Percentiles rank a stretch among this genome's conserved stretches.
phyloP scores from a whole-genome alignment of 1,140 invertebrate species.

The Drosophila navojoa region DNA sequence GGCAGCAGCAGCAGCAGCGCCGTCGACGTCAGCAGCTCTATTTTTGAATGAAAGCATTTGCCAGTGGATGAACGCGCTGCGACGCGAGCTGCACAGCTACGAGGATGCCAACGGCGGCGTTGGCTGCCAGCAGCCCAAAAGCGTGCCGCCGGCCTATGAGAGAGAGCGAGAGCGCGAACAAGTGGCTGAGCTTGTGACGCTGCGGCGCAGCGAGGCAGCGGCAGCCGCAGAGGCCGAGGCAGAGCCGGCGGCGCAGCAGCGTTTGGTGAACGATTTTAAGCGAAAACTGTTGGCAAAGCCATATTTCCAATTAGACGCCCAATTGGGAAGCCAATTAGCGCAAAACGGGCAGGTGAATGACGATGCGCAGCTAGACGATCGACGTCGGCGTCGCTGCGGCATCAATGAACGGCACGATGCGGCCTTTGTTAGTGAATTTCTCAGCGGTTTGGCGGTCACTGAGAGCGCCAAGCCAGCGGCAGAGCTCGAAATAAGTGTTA shows the following conservation, averaged over 20 bases:
- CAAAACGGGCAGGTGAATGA: neutral
- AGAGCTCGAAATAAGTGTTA: neutral
- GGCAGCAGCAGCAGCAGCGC: neutral
- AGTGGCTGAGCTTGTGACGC: constrained; percentile 31
- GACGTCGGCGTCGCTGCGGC: constrained; percentile 46
- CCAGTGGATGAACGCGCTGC: constrained; percentile 72
- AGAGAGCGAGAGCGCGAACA: constrained; percentile 29
- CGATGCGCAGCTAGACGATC: neutral
- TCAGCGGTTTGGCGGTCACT: constrained; percentile 41
- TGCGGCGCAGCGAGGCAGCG: constrained; percentile 27
- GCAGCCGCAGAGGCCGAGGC: neutral
- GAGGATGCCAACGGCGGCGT: constrained; percentile 47
- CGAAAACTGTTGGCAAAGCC: constrained; percentile 46
- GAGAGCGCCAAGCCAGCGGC: neutral
- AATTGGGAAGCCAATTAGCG: constrained; percentile 10
- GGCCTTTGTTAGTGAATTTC: constrained; percentile 66
- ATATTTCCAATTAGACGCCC: constrained; percentile 13
- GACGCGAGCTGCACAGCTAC: constrained; percentile 64
- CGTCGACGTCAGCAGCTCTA: constrained; percentile 25
- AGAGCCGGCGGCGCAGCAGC: constrained; percentile 21
- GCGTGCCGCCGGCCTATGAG: constrained; percentile 63
- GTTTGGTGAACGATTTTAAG: constrained; percentile 56
- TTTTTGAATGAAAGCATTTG: constrained; percentile 77
- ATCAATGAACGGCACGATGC: constrained; percentile 60
- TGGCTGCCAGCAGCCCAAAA: constrained; percentile 70